Percentiles rank a stretch among this genome's conserved stretches.
phyloP scores from a whole-genome alignment of 2,797 vertebrate genomes.

The Tolypeutes matacus region DNA sequence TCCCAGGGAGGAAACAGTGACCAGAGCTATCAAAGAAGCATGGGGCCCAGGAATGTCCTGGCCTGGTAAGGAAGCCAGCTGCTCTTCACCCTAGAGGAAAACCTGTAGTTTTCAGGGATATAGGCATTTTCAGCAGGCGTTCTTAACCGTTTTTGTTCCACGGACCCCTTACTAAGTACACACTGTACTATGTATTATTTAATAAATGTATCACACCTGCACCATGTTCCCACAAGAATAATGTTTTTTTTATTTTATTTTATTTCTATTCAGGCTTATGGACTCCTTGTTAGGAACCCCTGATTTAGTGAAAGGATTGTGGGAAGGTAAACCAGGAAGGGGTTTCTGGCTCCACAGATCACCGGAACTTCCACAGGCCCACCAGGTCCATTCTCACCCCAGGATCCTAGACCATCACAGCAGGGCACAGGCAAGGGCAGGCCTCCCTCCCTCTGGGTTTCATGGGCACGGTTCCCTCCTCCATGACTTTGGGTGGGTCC shows the following conservation, averaged over 20 bases:
- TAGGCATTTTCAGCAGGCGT: background rate
- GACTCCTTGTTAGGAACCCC: too few relatives aligned
- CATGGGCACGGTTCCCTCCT: background rate
- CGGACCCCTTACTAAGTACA: too few relatives aligned
- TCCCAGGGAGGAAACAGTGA: background rate
- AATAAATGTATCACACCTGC: too few relatives aligned
- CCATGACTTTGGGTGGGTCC: background rate
- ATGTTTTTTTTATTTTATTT: too few relatives aligned
- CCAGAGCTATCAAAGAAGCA: background rate
- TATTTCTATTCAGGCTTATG: too few relatives aligned
- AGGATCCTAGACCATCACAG: background rate
- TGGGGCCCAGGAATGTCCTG: background rate
- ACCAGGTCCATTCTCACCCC: background rate
- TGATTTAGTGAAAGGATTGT: background rate
- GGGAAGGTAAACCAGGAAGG: background rate
- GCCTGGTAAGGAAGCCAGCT: background rate
- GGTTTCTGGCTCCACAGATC: background rate
- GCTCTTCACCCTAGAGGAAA: background rate
- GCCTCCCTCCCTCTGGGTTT: background rate
- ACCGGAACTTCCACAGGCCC: too few relatives aligned
- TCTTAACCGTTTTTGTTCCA: too few relatives aligned
- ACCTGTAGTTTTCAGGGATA: background rate
- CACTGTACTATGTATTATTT: too few relatives aligned
- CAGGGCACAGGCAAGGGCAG: background rate
- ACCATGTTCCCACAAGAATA: too few relatives aligned